Evolutionary conservation across 2,797 vertebrate genomes (phyloP).

Genomic region (Chiloscyllium punctatum): DNA sequence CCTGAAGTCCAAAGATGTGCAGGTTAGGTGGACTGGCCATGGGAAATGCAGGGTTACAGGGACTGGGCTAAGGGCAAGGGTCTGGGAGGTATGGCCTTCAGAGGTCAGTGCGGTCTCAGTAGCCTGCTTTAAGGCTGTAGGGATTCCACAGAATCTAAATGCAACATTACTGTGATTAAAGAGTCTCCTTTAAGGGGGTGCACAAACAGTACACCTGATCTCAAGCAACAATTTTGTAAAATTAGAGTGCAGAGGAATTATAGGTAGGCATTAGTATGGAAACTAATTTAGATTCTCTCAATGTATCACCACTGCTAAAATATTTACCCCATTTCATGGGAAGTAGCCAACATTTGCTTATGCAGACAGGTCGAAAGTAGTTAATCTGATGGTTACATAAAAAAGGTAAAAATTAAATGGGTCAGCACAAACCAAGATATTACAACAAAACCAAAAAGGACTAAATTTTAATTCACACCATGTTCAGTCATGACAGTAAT

Average conservation of each 20-base stretch:
- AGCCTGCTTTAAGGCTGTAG: no score
- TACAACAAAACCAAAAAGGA: background rate
- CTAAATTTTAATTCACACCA: no score
- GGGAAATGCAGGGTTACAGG: no score
- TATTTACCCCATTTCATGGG: background rate
- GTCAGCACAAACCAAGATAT: background rate
- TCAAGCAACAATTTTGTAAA: background rate
- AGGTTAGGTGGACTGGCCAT: no score
- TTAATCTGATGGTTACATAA: background rate
- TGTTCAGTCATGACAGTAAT: no score
- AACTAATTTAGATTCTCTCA: background rate
- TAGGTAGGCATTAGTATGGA: background rate
- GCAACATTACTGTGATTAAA: no score
- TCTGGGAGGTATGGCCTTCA: no score
- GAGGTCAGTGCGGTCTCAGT: no score
- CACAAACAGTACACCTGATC: background rate
- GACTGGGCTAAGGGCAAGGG: no score
- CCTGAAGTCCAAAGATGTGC: no score
- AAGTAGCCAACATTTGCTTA: background rate
- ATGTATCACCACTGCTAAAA: background rate
- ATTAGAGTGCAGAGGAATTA: background rate
- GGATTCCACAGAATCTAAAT: no score
- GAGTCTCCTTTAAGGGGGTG: background rate
- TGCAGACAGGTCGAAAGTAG: background rate
- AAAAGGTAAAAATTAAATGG: background rate